Percentiles rank a stretch among this genome's conserved stretches.
Evolutionary conservation across 2,888 invertebrate genomes (phyloP).

Genomic region (Drosophila kuntzei): DNA sequence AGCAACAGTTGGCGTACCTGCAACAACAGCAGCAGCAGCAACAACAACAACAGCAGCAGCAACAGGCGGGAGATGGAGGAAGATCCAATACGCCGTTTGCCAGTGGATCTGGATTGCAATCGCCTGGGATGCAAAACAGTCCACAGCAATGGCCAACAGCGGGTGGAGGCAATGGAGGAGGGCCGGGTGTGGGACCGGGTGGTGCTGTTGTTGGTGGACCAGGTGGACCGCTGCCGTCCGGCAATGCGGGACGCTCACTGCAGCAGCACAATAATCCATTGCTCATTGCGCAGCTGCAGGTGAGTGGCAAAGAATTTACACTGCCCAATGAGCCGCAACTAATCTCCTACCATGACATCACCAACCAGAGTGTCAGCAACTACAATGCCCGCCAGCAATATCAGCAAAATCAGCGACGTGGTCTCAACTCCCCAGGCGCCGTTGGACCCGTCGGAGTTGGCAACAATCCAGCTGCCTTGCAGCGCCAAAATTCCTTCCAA

Average conservation of each 20-base stretch:
- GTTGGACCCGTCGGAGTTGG: constrained; percentile 61
- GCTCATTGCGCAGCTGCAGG: constrained; percentile 94
- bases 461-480: constrained; percentile 64
- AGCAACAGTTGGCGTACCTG: constrained; percentile 60
- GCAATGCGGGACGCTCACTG: constrained; percentile 86
- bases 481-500: constrained; percentile 85
- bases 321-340: constrained; percentile 27
- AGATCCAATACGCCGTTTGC: constrained; percentile 71
- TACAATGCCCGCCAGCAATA: constrained; percentile 82
- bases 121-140: constrained; percentile 84
- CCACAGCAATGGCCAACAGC: constrained; percentile 72
- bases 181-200: constrained; percentile 30
- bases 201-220: constrained; percentile 34
- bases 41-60: constrained; percentile 78
- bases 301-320: constrained; percentile 85
- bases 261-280: constrained; percentile 95
- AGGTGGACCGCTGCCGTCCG: constrained; percentile 52
- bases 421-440: constrained; percentile 84
- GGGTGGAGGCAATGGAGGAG: constrained; percentile 33
- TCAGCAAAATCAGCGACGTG: constrained; percentile 84
- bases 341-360: constrained; percentile 41
- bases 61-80: constrained; percentile 62
- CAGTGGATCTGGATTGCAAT: constrained; percentile 79
- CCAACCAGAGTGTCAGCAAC: constrained; percentile 59
- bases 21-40: constrained; percentile 59